Percentiles rank a stretch among this genome's conserved stretches.
phyloP scores from a whole-genome alignment of 2,888 invertebrate genomes.

The Xestia c-nigrum region DNA sequence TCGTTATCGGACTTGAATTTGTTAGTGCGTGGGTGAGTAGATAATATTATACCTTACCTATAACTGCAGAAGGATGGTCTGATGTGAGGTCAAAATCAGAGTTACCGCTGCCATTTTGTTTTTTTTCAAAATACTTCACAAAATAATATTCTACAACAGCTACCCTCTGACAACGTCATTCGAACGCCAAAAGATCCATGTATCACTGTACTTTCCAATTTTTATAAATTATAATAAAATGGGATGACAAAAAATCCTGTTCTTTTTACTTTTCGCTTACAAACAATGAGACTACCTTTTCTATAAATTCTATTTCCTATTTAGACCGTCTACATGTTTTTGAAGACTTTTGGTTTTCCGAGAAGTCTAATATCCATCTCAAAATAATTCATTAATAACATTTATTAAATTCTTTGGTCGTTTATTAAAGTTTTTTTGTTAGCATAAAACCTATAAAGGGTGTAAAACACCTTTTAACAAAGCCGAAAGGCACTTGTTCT shows the following conservation, averaged over 20 bases:
- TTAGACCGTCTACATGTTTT: not conserved
- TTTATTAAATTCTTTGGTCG: not conserved
- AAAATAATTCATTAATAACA: not conserved
- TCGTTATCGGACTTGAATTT: slow-evolving; percentile 22
- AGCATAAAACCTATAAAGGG: not conserved
- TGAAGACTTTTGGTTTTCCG: not conserved
- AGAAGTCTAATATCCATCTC: not conserved
- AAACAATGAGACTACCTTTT: slow-evolving; percentile 3
- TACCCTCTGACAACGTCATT: not conserved
- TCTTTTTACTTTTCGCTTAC: not conserved
- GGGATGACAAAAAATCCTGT: not conserved
- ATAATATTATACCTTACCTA: not conserved
- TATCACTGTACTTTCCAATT: not conserved
- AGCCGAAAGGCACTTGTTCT: no score
- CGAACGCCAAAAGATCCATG: not conserved
- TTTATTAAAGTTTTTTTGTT: not conserved
- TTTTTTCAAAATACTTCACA: not conserved
- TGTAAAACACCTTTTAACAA: no score
- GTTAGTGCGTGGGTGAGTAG: slow-evolving; percentile 7
- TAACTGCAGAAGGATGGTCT: not conserved
- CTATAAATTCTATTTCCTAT: not conserved
- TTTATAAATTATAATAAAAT: not conserved
- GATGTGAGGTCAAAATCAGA: not conserved
- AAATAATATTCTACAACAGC: not conserved
- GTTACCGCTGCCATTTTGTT: not conserved